Evolutionary conservation across 2,797 vertebrate species (phyloP).

Genomic region (Tragelaphus oryx): DNA sequence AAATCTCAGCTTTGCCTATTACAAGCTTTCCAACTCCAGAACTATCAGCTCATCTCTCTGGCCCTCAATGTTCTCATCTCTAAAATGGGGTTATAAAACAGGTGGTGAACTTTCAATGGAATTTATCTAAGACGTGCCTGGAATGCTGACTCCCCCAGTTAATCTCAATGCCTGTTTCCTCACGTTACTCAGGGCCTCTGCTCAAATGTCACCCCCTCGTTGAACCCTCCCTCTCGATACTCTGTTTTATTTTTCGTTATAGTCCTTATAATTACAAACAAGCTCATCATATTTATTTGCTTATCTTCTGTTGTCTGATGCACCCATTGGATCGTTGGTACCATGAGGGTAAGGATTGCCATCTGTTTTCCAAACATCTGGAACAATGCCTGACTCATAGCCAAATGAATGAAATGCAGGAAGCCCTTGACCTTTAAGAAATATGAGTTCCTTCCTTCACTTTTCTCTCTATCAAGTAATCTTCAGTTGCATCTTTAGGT

Average conservation of each 20-base stretch:
- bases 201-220: background rate
- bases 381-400: background rate
- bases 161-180: background rate
- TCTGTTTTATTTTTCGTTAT: background rate
- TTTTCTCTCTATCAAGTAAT: background rate
- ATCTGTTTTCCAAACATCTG: background rate
- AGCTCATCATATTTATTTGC: background rate
- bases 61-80: background rate
- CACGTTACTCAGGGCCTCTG: background rate
- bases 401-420: background rate
- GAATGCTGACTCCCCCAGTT: background rate
- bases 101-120: rapidly evolving
- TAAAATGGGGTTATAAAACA: background rate
- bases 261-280: background rate
- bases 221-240: background rate
- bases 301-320: background rate
- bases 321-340: background rate
- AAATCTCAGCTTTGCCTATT: too few relatives aligned
- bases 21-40: too few relatives aligned
- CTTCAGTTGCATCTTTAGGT: background rate
- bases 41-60: too few relatives aligned
- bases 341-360: background rate
- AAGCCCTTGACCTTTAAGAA: background rate
- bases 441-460: background rate
- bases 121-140: background rate